Evolutionary conservation across 2,113 vertebrate species (phyloP), one percentile per base, ranked within the genome.

Genomic region (Rhadina sibilatrix): DNA sequence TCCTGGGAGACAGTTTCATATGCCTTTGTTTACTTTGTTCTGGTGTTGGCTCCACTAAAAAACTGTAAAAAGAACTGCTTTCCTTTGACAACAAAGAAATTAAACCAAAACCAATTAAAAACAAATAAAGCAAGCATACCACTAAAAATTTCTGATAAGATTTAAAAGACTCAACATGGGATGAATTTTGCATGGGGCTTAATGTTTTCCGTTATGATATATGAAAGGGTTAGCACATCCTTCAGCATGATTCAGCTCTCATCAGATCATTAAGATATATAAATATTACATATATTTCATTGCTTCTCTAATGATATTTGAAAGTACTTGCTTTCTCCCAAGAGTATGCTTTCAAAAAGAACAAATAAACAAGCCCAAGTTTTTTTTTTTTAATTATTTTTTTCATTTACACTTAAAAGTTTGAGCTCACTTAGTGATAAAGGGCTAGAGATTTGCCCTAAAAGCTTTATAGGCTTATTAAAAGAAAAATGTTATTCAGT

Each of bases 281-380:
- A 93, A 90, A 93, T 80, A 93, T 82, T 78, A 12, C 28, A 82
- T 78, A 27, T 50, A 57, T 66, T 85, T 79, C 59, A 70, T 80
- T 83, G 47, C 27, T 93, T 70, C 38, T 38, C 3, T 78, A 81
- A 86, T 21, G 42, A 49, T 72, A 92, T 88, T 85, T 79, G 79
- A 86, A 85, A 69, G 37, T 61, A 79, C 19, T 83, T 86, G 44
- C 19, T 75, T 27, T 49, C 11, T 82, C 75, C 38, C 54, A 71
- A 74, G 59, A 65, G 31, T 8, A 77, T 8, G 11, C 7, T 68
- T 91, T 80, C 61, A 27, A 70, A 89, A 90, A 69, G 30, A 88
- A 77, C 31, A 70, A 91, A 96, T 94, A 93, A 92, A 87, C 59
- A 87, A 95, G 60, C 11, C 12, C 78, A 86, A 91, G 42, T 11